These are phyloP conservation scores for Anas platyrhynchos DNA, from an alignment of 2,113 vertebrate species.

Conservation along the genomic window DNA sequence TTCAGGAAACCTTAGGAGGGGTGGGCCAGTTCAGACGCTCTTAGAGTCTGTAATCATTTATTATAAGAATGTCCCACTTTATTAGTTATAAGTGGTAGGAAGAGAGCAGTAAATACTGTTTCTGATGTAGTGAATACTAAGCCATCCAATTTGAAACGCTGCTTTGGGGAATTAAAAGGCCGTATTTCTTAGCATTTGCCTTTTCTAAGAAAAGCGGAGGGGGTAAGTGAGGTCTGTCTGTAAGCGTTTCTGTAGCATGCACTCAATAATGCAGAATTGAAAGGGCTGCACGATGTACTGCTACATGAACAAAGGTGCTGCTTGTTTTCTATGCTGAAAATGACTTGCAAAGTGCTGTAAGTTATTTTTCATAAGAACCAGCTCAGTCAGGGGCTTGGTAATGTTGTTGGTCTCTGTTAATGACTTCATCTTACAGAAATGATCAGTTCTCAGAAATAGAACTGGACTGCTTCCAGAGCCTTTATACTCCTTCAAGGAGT, in stretches of 20 bases:
- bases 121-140: neutral
- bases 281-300: neutral
- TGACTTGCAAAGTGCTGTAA: neutral
- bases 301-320: neutral
- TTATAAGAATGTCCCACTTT: conserved; percentile 20
- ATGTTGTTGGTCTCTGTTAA: neutral
- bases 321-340: conserved; percentile 24
- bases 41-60: neutral
- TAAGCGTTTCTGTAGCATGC: neutral
- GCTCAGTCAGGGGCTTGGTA: neutral
- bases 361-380: neutral
- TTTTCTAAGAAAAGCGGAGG: neutral
- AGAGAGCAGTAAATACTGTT: neutral
- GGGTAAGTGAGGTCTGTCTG: neutral
- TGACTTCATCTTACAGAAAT: neutral
- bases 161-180: neutral
- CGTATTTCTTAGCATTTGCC: neutral
- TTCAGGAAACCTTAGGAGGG: neutral
- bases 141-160: neutral
- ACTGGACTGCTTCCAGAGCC: neutral
- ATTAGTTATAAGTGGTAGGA: neutral
- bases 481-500: neutral
- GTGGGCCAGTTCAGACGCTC: neutral
- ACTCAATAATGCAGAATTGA: neutral
- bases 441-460: neutral